Base-by-base conservation (phyloP, 2,888 invertebrate genomes). In the Eugnorisma glareosa region DNA sequence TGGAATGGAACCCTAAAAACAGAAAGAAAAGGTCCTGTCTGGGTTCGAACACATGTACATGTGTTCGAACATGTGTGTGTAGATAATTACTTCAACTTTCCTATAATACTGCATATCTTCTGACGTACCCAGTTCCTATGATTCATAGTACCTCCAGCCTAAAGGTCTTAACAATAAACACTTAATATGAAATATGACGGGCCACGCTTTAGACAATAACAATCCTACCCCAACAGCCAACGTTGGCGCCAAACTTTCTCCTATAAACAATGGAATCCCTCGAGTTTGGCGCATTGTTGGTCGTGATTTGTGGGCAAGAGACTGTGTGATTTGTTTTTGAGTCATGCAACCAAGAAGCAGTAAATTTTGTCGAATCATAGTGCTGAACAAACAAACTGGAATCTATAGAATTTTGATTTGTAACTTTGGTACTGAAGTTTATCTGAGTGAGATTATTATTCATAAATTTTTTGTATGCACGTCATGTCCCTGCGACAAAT, bases 141-240 rank as follows among this genome's bases (percentile, higher is more conserved):
- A 81, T 67, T 71, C 51, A 75, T 72, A 43, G 57, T 51, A n/a
- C 28, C 40, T 63, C 54, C 18, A 78, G 48, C 15, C 28, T n/a
- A 57, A 64, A 66, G 57, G 73, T 59, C 63, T 64, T 40, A 54
- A 74, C 67, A 37, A 67, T 63, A 70, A 84, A 81, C 83, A 75
- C 75, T 85, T 80, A 69, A 75, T 77, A 71, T 88, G 76, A 86
- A 88, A 81, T 88, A 86, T 66, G 83, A 75, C 48, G 67, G 73
- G 70, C 66, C 54, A 61, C 35, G 37, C 45, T 79, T 67, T 35
- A 57, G 69, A 85, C 77, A 79, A 71, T 79, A 81, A 76, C 67
- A 67, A 24, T 57, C 13, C 35, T 40, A 48, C 54, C 24, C 79
- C 73, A 83, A 45, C 59, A 69, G 18, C 82, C 71, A 83, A 76